Evolutionary conservation across 1,140 invertebrate species (phyloP), one percentile per base, ranked within the genome.

Genomic region (Chrysoperla carnea): DNA sequence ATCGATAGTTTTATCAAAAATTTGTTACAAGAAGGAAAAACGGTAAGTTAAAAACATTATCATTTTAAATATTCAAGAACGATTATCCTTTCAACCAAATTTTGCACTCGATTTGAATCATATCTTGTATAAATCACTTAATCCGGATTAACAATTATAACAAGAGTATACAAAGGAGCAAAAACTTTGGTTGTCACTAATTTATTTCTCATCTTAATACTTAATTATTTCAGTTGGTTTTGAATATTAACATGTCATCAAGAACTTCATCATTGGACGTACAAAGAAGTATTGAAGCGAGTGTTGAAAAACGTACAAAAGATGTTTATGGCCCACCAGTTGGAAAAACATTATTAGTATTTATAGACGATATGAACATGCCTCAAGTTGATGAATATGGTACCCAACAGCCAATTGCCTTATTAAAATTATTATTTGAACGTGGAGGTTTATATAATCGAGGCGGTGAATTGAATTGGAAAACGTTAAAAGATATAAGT

Each of bases 301-400:
- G 75, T 23, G 75, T 92, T 4, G 85, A 91, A 54, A 92, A 91
- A 60, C 66, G 86, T 48, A 90, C 86, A 4, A 89, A 89, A 59
- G 81, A 90, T 56, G 77, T 78, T 13, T 92, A 82, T 55, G 89
- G 88, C 1, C 88, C 89, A 41, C 75, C 84, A 5, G 69, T 81
- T 35, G 87, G 87, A 13, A 92, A 89, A 64, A 78, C 81, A 52
- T 67, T 93, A 49, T 67, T 90, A 36, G 73, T 88, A 48, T 93
- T 93, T 56, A 81, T 94, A 48, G 90, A 94, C 58, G 87, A 94
- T 53, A 80, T 94, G 76, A 91, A 93, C 59, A 91, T 91, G 86
- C 87, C 88, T 31, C 74, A 85, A 62, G 81, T 88, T 23, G 67
- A 69, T 52, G 81, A 75, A 1, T 92, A 92, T 55, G 88, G 88